Base-by-base conservation (phyloP, 2,113 vertebrate genomes). In the Nanorana parkeri region DNA sequence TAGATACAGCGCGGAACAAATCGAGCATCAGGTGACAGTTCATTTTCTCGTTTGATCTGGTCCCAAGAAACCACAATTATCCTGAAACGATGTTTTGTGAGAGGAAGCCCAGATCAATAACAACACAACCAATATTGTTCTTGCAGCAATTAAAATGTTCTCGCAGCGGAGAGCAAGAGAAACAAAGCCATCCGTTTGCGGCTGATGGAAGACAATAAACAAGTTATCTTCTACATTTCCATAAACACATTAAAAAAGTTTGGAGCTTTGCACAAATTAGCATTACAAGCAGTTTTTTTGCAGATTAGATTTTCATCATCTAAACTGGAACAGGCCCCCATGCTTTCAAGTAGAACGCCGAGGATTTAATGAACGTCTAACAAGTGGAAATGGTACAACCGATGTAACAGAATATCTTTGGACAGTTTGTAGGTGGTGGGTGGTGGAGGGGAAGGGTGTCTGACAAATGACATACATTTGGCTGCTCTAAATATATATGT, bases 101-200 rank as follows among this genome's bases (percentile, higher is more conserved):
- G 21, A 26, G 24, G 28, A 58, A 80, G 26, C 21, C 17, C 66
- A 75, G 32, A 69, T 80, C 32, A 41, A 80, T 61, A 60, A 51
- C 28, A 47, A 51, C 20, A 21, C 8, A 60, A 69, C 60, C 26
- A 16, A 58, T 55, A 60, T 69, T 56, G 54, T 80, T 69, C 55
- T 61, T 80, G 67, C 23, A 26, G 66, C 67, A 80, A 80, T 80
- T 79, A 80, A 69, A 80, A 80, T 71, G 65, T 68, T 68, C 66
- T 69, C 28, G 15, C 55, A 61, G n/a, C 68, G 28, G 21, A 60
- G 66, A 68, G 36, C 23, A 41, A 10, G 28, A 60, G 51, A 58
- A 68, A 78, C 29, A 68, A 79, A 51, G 17, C 32, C 19, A 20
- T 47, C 4, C 54, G 71, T 58, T 66, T 55, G 41, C 11, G 28